Base-by-base conservation (phyloP, 2,797 vertebrate species). In the Chloroceryle inda region DNA sequence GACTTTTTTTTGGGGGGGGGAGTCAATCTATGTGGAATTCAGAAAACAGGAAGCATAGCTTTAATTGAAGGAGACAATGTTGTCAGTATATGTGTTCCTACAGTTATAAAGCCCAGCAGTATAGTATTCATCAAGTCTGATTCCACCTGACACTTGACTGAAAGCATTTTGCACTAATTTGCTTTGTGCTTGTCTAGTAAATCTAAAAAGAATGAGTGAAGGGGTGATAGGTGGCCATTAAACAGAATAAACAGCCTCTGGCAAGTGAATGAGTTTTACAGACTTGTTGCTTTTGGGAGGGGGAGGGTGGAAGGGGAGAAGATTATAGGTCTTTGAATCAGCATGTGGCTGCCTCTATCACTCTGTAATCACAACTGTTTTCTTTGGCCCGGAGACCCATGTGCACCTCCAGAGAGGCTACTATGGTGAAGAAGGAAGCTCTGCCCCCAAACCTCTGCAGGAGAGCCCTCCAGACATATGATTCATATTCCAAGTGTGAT, bases 131-230 rank as follows among this genome's bases (percentile, higher is more conserved):
- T 98, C 94, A 93, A 94, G 90, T 79, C 55, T 97, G 98, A 98
- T 97, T 97, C 97, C 92, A 96, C 95, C 97, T 95, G 97, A 97
- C 97, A 97, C 89, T 97, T 97, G 96, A 98, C 95, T 97, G 96
- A 97, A 98, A 98, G 95, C 96, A 97, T 97, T 98, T 98, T 97
- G 95, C 94, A 93, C 96, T 97, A 98, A 98, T 98, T 98, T 98
- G 94, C 95, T 97, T 96, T 92, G 95, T 95, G 94, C 94, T 98
- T 98, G 97, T 98, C 97, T 97, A 97, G 96, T 97, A 97, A 97
- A 97, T 97, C 98, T 97, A 95, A 91, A 98, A 97, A 96, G 97
- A 97, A 97, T 97, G 97, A 97, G 92, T 96, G 93, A 98, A 95
- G 93, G 94, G 97, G 92, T 95, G 96, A 98, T 97, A 98, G 97